These are phyloP conservation scores for Phaethornis superciliosus DNA, from an alignment of 2,113 vertebrate species.

Conservation along the genomic window DNA sequence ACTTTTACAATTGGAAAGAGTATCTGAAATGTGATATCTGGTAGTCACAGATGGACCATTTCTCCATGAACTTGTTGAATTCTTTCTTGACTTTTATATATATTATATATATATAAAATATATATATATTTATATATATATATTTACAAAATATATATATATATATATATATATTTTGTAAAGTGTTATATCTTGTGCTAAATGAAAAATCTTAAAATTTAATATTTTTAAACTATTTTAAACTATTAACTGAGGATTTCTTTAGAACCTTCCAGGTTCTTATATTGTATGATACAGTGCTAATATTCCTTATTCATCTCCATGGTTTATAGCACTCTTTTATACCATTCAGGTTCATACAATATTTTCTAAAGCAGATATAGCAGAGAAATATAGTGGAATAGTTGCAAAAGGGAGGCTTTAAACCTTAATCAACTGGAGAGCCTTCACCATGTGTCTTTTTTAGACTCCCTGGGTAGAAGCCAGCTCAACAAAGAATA, in stretches of 20 bases:
- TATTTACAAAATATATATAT: too few species aligned
- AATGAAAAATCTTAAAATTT: not conserved
- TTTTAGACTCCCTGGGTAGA: not conserved
- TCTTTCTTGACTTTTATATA: not conserved
- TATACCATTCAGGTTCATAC: not conserved
- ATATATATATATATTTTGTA: not conserved
- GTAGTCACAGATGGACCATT: not conserved
- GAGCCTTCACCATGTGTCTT: not conserved
- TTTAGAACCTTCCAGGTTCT: not conserved
- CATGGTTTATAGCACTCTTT: not conserved
- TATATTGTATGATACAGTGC: not conserved
- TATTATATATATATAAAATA: too few species aligned
- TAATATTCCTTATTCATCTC: not conserved
- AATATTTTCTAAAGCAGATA: not conserved
- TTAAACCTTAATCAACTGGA: not conserved
- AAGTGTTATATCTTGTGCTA: not conserved
- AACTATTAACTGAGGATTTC: not conserved
- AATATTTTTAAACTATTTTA: slow-evolving; percentile 1
- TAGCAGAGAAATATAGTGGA: not conserved
- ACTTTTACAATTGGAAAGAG: not conserved
- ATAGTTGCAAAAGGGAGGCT: not conserved
- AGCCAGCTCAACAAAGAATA: not conserved
- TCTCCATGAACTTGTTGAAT: not conserved
- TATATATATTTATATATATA: too few species aligned
- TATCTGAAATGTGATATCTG: not conserved